A percentile compares a stretch with the other conserved stretches of the same genome.
Conservation (phyloP, 2,797 vertebrate species). For the Dendrocincla fuliginosa region DNA sequence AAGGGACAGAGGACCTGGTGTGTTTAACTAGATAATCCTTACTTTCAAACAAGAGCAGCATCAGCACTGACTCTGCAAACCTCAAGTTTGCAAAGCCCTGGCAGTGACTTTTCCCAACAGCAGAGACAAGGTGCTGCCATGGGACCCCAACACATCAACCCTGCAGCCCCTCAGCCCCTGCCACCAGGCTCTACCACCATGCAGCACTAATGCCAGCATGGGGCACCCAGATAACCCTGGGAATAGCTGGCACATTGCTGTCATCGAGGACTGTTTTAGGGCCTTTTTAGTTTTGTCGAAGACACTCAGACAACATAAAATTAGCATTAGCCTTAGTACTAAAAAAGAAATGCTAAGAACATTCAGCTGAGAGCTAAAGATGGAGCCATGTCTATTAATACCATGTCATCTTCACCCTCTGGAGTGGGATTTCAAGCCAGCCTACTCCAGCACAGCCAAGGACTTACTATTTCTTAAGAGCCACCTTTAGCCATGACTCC, state of each 20-base stretch:
- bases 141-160: background rate
- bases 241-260: background rate
- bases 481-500: background rate
- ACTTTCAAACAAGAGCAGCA: background rate
- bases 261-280: background rate
- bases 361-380: background rate
- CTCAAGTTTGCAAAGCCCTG: background rate
- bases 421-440: background rate
- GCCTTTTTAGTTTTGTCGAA: background rate
- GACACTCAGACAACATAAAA: background rate
- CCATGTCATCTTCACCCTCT: background rate
- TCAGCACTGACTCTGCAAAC: background rate
- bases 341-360: background rate
- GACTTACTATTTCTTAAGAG: background rate
- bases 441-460: background rate
- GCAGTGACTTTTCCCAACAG: background rate
- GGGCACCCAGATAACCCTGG: background rate
- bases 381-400: background rate
- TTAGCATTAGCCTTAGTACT: background rate
- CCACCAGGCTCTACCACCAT: background rate
- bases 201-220: rapidly evolving
- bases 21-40: background rate
- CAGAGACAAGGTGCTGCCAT: background rate
- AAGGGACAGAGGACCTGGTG: background rate
- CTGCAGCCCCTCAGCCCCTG: background rate